phyloP scores from a whole-genome alignment of 2,888 invertebrate genomes.

The Leucophenga maculata region DNA sequence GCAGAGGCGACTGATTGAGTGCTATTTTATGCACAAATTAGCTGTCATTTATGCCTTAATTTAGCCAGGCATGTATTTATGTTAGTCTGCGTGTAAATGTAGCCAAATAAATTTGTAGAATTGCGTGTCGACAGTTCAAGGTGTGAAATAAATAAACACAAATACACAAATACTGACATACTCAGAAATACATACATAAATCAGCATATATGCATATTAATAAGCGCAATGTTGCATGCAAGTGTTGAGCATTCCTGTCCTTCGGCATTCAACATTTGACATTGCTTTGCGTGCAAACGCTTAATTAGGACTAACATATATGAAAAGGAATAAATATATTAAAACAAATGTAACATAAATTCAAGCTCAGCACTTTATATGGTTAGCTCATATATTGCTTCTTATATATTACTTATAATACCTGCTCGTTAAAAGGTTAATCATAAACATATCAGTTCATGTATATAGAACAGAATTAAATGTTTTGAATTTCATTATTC shows the following conservation, averaged over 20 bases:
- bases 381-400: no score
- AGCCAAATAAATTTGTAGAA: no score
- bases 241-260: neutral
- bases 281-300: neutral
- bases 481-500: no score
- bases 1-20: neutral
- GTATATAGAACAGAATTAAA: no score
- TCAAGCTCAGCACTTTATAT: no score
- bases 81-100: neutral
- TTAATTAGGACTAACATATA: neutral
- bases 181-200: neutral
- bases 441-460: no score
- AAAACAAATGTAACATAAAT: neutral
- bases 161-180: neutral
- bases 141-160: neutral
- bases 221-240: slow-evolving; percentile 3
- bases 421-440: no score
- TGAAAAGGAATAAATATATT: neutral
- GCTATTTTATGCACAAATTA: slow-evolving; percentile 15
- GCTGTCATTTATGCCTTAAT: slow-evolving; percentile 1
- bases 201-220: neutral
- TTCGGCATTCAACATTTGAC: neutral
- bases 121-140: neutral
- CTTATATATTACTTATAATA: no score
- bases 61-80: neutral